Conservation (phyloP, 2,797 vertebrate species). For the Carduelis carduelis region DNA sequence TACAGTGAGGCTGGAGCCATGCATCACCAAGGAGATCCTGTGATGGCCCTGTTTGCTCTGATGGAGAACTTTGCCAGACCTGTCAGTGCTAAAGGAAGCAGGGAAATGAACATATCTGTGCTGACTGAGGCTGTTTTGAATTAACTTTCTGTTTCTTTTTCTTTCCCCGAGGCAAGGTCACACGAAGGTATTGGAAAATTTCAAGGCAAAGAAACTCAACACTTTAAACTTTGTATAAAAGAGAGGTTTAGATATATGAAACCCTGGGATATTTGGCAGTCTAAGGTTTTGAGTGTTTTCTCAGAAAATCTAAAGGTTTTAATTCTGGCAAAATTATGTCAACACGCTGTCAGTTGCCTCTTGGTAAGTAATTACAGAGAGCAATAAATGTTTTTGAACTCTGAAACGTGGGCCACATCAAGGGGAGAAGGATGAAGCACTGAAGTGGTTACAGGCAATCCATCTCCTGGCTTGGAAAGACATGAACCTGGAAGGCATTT, state of each 20-base stretch:
- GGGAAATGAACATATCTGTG: conserved; percentile 5
- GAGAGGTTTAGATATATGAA: conserved; percentile 27
- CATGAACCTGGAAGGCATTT: background rate
- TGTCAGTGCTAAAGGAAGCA: background rate
- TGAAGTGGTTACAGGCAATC: conserved; percentile 38
- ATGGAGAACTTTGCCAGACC: background rate
- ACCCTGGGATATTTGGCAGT: conserved; percentile 40
- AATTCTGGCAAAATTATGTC: conserved; percentile 70
- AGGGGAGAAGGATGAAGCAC: conserved; percentile 6
- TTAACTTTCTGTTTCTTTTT: conserved; percentile 43
- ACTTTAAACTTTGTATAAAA: conserved; percentile 46
- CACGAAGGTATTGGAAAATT: conserved; percentile 12
- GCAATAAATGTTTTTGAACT: conserved; percentile 64
- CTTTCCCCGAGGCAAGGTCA: conserved; percentile 40
- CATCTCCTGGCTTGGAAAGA: conserved; percentile 6
- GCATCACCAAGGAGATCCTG: background rate
- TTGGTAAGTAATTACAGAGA: conserved; percentile 69
- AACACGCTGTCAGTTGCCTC: conserved; percentile 66
- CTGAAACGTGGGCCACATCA: conserved; percentile 36
- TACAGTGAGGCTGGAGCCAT: background rate
- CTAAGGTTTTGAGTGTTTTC: conserved; percentile 63
- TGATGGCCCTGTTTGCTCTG: conserved; percentile 1
- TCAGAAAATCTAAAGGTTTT: conserved; percentile 67
- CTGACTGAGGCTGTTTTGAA: conserved; percentile 38
- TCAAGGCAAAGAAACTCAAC: conserved; percentile 57